Evolutionary conservation across 2,888 invertebrate genomes (phyloP), one percentile per base, ranked within the genome.

Genomic region (Epistrophella euchroma): DNA sequence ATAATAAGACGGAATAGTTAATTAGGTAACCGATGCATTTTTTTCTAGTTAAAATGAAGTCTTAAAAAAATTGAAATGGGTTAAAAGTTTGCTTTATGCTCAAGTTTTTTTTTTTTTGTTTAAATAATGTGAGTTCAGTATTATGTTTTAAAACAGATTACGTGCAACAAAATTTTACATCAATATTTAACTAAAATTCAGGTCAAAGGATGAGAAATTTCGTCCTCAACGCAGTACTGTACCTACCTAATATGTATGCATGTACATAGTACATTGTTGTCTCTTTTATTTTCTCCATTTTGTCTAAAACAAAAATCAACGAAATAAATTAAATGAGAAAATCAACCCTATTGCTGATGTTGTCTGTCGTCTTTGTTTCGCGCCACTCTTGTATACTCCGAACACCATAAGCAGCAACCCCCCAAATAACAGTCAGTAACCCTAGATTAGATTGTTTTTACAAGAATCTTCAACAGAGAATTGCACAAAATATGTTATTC

Each of bases 381-480:
- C 13, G 4, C 17, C 52, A 56, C 22, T 32, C 50, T 52, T 62
- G 17, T 28, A 17, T 45, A 19, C 17, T 17, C 15, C 15, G 17
- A 45, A 32, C 47, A 19, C 32, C 32, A 32, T 17, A 4, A 45
- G 19, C 19, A 45, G 10, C 17, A 13, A 47, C 35, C 66, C 37
- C 35, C 35, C 55, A 4, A 52, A 47, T n/a, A 32, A 50, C 74
- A 68, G 58, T 66, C 66, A 66, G 47, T 73, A 72, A 73, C 79
- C 72, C 43, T 52, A 80, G 66, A 50, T 79, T 66, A 74, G 73
- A 60, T 60, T 68, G 43, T 32, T 74, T 68, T 35, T 37, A 28
- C 66, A 40, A 72, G 5, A 43, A n/a, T 45, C 19, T 66, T 35
- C 32, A 47, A 47, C 66, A 32, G 19, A 64, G 64, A 66, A 66